These are phyloP conservation scores for Oreochromis niloticus DNA, from an alignment of 2,113 vertebrate species.

Conservation along the genomic window DNA sequence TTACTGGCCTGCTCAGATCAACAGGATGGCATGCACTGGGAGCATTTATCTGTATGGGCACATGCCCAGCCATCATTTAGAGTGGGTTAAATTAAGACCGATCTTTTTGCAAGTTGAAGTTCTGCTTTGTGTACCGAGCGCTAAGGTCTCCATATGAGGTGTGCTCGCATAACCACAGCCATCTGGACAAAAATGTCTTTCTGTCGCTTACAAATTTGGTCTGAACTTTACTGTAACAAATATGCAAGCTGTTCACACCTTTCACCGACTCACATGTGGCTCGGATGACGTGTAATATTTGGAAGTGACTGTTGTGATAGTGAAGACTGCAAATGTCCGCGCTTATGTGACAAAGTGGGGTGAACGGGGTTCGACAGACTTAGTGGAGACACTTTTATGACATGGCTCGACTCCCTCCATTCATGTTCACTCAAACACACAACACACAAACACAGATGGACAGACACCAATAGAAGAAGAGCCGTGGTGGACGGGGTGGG, in stretches of 20 bases:
- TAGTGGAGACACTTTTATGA: constrained; percentile 37
- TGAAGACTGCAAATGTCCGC: not conserved
- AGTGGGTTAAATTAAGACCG: not conserved
- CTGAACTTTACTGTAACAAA: constrained; percentile 49
- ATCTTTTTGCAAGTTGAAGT: not conserved
- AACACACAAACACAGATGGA: constrained; percentile 46
- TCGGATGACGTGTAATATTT: constrained; percentile 38
- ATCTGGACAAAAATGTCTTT: constrained; percentile 48
- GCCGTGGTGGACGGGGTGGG: not conserved
- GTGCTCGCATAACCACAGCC: constrained; percentile 35
- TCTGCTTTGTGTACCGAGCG: not conserved
- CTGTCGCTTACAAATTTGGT: constrained; percentile 33
- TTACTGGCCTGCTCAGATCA: not conserved
- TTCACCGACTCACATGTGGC: constrained; percentile 34
- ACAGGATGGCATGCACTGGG: not conserved
- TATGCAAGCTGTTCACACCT: constrained; percentile 55
- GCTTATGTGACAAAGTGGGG: constrained; percentile 9
- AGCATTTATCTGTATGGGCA: not conserved
- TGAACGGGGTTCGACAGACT: constrained; percentile 5
- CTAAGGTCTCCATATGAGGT: constrained; percentile 15
- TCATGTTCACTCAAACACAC: constrained; percentile 1
- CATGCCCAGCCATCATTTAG: not conserved
- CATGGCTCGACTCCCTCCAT: constrained; percentile 7
- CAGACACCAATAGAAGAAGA: constrained; percentile 22
- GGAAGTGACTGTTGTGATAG: constrained; percentile 3